Conservation (phyloP, 53 echinoderm and acorn worm species). For the Mesocentrotus franciscanus region DNA sequence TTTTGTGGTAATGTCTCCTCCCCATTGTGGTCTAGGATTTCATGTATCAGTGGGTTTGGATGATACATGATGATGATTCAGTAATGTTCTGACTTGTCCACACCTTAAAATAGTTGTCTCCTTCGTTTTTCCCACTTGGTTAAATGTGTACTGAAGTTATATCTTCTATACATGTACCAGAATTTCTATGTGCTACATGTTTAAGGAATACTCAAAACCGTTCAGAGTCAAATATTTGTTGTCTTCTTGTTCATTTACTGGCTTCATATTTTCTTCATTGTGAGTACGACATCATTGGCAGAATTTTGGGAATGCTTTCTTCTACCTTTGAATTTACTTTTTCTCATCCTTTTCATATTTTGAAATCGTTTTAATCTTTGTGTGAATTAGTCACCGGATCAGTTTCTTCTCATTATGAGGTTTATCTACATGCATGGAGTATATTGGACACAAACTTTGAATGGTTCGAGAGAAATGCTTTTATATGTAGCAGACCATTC, state of each 20-base stretch:
- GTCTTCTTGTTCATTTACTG: neutral
- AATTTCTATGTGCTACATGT: neutral
- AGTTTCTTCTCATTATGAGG: too few relatives aligned
- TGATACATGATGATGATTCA: constrained; percentile 14
- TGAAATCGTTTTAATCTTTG: neutral
- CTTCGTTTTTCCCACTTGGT: neutral
- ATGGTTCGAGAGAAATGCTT: too few relatives aligned
- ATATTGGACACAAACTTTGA: too few relatives aligned
- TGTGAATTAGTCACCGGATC: too few relatives aligned
- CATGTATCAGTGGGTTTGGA: neutral
- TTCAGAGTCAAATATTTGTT: neutral
- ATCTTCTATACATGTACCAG: neutral
- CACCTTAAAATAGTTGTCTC: neutral
- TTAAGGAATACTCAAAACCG: neutral
- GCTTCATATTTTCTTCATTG: neutral
- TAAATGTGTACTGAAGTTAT: neutral
- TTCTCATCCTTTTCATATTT: neutral
- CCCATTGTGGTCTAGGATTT: neutral
- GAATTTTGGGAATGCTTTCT: neutral
- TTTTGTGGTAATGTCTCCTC: neutral
- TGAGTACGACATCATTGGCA: neutral
- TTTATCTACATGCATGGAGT: too few relatives aligned
- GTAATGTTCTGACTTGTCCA: neutral
- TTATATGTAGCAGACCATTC: too few relatives aligned
- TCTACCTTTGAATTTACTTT: neutral